Conservation (phyloP, 1,140 invertebrate species). For the Cherax destructor region DNA sequence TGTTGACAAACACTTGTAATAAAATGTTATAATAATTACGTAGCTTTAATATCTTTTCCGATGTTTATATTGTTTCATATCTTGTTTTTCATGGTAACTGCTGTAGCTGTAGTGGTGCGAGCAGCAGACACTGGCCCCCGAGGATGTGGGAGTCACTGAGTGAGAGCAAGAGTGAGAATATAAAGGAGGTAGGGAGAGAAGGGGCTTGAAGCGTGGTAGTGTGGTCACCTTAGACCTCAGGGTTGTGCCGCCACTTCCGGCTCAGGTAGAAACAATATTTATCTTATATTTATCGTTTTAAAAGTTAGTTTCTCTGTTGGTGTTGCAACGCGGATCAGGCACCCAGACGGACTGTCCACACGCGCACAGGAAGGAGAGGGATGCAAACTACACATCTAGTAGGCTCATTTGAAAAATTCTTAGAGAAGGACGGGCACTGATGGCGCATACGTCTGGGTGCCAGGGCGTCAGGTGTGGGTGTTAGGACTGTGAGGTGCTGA, state of each 20-base stretch:
- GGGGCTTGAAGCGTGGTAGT: neutral
- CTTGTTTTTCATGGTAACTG: too few species aligned
- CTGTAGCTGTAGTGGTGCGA: too few species aligned
- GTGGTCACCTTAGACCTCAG: conserved; percentile 1
- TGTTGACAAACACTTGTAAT: too few species aligned
- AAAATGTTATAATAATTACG: too few species aligned
- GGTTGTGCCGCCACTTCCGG: conserved; percentile 2
- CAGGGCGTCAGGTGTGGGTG: conserved; percentile 15
- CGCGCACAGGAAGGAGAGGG: neutral
- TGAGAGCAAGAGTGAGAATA: too few species aligned
- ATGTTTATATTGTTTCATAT: too few species aligned
- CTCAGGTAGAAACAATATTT: conserved; percentile 2
- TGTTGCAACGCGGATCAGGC: neutral
- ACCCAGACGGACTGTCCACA: neutral
- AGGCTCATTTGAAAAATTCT: neutral
- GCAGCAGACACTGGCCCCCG: too few species aligned
- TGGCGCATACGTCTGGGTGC: neutral
- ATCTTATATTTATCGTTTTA: conserved; percentile 11
- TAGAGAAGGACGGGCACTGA: neutral
- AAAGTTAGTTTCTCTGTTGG: conserved; percentile 2
- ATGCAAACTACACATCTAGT: neutral
- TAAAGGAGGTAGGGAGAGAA: neutral
- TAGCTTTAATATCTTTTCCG: too few species aligned
- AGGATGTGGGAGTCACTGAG: too few species aligned
- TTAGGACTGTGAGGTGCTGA: conserved; percentile 6